Evolutionary conservation across 2,797 vertebrate species (phyloP).

Genomic region (Brachyrhaphis roseni): DNA sequence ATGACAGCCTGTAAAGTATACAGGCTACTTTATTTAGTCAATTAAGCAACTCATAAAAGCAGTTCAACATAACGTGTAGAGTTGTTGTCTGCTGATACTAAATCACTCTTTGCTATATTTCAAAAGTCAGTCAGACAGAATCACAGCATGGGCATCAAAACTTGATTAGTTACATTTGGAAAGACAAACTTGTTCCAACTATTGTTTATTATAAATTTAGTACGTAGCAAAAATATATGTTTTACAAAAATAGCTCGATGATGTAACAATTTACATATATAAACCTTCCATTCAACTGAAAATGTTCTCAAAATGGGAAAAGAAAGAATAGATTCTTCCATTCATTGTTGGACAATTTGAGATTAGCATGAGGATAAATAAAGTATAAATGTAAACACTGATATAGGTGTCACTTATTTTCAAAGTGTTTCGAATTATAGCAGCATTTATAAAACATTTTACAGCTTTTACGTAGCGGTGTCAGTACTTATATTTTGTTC

Average conservation of each 20-base stretch:
- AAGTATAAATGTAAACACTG: conserved; percentile 7
- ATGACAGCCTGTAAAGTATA: too few relatives aligned
- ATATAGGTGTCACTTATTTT: not conserved
- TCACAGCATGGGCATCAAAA: not conserved
- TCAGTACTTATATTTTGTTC: not conserved
- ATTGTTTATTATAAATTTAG: not conserved
- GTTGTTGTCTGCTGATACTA: not conserved
- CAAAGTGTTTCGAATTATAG: conserved; percentile 4
- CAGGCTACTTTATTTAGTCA: not conserved
- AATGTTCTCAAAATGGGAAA: conserved; percentile 4
- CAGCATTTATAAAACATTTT: conserved; percentile 1
- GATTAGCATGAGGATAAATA: conserved; percentile 25
- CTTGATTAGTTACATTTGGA: not conserved
- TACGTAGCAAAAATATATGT: not conserved
- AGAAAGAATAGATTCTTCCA: not conserved
- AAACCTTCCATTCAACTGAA: not conserved
- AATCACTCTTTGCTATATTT: not conserved
- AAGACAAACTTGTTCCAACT: not conserved
- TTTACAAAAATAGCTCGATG: conserved; percentile 11
- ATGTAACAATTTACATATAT: not conserved
- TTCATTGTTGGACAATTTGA: not conserved
- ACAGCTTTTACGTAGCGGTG: not conserved
- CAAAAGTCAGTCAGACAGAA: not conserved
- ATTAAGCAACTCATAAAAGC: not conserved
- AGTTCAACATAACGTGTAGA: not conserved